Evolutionary conservation across 2,888 invertebrate species (phyloP).

Genomic region (Ichneumon xanthorius): DNA sequence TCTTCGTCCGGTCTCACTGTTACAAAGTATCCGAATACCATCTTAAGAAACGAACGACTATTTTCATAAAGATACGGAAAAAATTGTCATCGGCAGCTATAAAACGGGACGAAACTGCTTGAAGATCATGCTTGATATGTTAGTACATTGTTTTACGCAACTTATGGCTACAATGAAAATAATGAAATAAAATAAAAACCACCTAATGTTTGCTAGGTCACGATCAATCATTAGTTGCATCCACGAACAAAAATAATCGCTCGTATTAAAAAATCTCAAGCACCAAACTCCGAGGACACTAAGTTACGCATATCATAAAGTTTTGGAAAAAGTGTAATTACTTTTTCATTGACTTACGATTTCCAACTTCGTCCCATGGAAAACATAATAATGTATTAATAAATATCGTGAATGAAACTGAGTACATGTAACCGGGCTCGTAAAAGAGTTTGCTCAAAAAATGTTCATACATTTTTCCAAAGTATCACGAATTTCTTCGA

Average conservation of each 20-base stretch:
- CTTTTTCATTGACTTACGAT: slow-evolving; percentile 82
- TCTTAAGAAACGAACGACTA: neutral
- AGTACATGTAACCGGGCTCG: neutral
- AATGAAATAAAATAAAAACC: neutral
- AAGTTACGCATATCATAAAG: slow-evolving; percentile 57
- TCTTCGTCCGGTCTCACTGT: slow-evolving; percentile 81
- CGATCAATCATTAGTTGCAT: neutral
- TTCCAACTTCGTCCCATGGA: slow-evolving; percentile 84
- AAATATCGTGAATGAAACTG: slow-evolving; percentile 47
- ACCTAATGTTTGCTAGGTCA: neutral
- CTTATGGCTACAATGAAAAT: neutral
- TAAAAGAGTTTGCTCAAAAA: neutral
- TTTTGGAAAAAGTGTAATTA: slow-evolving; percentile 76
- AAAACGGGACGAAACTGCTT: slow-evolving; percentile 5
- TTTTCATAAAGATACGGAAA: neutral
- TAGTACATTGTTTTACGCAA: slow-evolving; percentile 3
- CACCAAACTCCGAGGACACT: slow-evolving; percentile 23
- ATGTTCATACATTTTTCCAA: neutral
- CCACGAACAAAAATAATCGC: slow-evolving; percentile 1
- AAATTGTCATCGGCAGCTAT: neutral
- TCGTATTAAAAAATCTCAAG: slow-evolving; percentile 21
- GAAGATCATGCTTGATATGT: slow-evolving; percentile 9
- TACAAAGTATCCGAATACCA: slow-evolving; percentile 65
- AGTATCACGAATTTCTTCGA: neutral
- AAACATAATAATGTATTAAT: slow-evolving; percentile 79